Evolutionary conservation across 2,797 vertebrate species (phyloP), one percentile per base, ranked within the genome.

Genomic region (Leptodactylus fallax): DNA sequence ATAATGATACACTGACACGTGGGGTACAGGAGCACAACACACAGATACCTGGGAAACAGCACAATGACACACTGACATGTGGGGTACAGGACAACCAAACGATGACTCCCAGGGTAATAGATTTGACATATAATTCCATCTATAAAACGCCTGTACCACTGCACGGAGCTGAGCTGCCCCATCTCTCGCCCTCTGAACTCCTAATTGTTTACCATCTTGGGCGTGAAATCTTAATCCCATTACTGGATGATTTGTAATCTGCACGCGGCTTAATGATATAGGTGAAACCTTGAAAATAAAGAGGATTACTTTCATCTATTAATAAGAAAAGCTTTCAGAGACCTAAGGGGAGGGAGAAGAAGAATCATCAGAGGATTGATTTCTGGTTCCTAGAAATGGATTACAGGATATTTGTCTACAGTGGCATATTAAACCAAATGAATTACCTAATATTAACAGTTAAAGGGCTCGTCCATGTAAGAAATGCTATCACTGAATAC

Each of bases 261-360:
- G 61, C 53, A 7, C 49, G 51, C 1, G 53, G 79, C 53, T 63
- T 36, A 78, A 53, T 78, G 49, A 89, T 83, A 51, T 21, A 51
- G 83, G 79, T 81, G 79, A 61, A 81, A 81, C 58, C 83, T 79
- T 53, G 49, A 14, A 83, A 60, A 81, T 56, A 85, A 89, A 83
- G 84, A 79, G 88, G 88, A 89, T 89, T 89, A 89, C 49, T 14
- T 55, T 83, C 82, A 82, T 89, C 88, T 83, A 83, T 86, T 89
- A 77, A 71, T n/a, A 84, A 60, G 47, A 71, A 49, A 85, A 85
- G 55, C 83, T 76, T 80, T 25, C 56, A 14, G 51, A 45, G 45
- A 60, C 36, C 55, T 69, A 19, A 78, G 9, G 79, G 79, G 83
- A 23, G 25, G 51, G 25, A 23, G 17, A 53, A 10, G 65, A 45